Conservation (phyloP, 2,797 vertebrate genomes). For the Balearica regulorum region DNA sequence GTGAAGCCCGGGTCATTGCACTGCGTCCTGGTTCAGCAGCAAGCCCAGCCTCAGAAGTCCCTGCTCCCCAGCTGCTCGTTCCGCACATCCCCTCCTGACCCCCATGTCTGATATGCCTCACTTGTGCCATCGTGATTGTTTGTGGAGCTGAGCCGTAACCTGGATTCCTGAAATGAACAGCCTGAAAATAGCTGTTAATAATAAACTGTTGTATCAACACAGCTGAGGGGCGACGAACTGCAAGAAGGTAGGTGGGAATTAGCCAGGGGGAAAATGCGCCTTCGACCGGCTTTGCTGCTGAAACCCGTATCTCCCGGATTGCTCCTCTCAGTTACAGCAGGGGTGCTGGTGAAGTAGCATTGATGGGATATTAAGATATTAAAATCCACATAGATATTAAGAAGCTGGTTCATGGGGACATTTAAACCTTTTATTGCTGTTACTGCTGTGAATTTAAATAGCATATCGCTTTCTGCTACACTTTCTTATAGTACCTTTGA, state of each 20-base stretch:
- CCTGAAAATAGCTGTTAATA: not conserved
- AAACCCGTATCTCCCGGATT: fast-evolving
- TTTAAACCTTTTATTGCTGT: slow-evolving; percentile 32
- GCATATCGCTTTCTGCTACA: not conserved
- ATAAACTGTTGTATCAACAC: not conserved
- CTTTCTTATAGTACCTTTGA: not conserved
- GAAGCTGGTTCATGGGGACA: not conserved
- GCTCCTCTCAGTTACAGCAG: not conserved
- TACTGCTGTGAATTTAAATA: slow-evolving; percentile 31
- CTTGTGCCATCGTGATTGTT: not conserved
- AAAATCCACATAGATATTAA: not conserved
- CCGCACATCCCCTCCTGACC: not conserved
- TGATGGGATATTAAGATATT: slow-evolving; percentile 7
- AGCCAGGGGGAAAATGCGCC: fast-evolving
- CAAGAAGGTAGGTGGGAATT: not conserved
- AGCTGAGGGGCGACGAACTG: slow-evolving; percentile 9
- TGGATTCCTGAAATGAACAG: not conserved
- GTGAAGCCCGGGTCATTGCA: not conserved
- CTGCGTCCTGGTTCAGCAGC: not conserved
- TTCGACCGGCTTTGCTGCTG: not conserved
- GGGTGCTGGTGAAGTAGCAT: not conserved
- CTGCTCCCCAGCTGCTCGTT: not conserved
- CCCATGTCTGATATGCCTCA: fast-evolving
- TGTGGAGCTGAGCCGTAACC: not conserved
- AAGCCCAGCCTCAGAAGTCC: not conserved